Evolutionary conservation across 2,888 invertebrate species (phyloP).

Genomic region (Polyploca ridens): DNA sequence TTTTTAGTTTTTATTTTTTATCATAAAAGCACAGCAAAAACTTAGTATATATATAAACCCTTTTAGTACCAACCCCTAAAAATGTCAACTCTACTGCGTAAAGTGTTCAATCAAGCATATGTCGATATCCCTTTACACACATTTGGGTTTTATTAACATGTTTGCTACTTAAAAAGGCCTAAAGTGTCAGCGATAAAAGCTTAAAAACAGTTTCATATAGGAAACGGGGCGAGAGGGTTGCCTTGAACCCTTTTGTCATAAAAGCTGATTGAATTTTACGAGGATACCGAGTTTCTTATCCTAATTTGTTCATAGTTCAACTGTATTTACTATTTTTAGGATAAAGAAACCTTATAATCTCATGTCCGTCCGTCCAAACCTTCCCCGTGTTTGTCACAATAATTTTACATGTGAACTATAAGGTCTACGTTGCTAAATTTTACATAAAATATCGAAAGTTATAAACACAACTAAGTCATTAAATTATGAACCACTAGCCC

Average conservation of each 20-base stretch:
- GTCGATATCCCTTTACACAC: background rate
- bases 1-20: no score
- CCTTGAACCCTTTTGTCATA: slow-evolving; percentile 17
- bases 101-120: background rate
- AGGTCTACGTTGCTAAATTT: no score
- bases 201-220: background rate
- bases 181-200: slow-evolving; percentile 4
- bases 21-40: no score
- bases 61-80: background rate
- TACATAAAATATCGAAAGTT: no score
- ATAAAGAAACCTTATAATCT: no score
- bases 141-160: slow-evolving; percentile 1
- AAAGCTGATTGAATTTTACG: slow-evolving; percentile 23
- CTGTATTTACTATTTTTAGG: no score
- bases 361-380: no score
- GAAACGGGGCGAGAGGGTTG: background rate
- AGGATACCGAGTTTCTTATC: slow-evolving; percentile 12
- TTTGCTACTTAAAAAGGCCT: background rate
- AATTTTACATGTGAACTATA: no score
- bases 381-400: no score
- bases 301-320: slow-evolving; percentile 13
- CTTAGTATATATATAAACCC: no score
- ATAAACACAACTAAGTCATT: no score
- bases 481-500: no score
- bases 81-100: background rate